Evolutionary conservation across 2,113 vertebrate species (phyloP).

Genomic region (Pseudopipra pipra): DNA sequence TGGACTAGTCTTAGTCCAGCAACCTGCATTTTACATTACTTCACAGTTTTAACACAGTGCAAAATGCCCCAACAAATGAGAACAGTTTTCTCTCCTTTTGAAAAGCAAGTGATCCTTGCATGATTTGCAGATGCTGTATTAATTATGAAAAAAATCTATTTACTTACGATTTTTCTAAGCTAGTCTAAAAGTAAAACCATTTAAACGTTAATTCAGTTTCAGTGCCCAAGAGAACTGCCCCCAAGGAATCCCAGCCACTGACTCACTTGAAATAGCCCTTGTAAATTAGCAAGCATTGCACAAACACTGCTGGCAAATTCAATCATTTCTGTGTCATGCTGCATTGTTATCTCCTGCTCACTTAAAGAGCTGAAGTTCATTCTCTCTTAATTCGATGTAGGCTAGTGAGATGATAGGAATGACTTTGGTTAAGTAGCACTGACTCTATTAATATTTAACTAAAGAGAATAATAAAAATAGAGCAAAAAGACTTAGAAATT

Average conservation of each 20-base stretch:
- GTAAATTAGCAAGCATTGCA: slow-evolving; percentile 53
- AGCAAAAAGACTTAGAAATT: slow-evolving; percentile 1
- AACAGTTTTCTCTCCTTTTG: background rate
- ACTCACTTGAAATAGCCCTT: slow-evolving; percentile 55
- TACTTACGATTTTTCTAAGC: slow-evolving; percentile 21
- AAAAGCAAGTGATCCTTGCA: slow-evolving; percentile 20
- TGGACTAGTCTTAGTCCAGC: background rate
- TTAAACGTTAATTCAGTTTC: slow-evolving; percentile 54
- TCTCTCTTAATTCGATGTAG: slow-evolving; percentile 19
- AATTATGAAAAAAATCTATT: slow-evolving; percentile 65
- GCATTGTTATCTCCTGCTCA: slow-evolving; percentile 47
- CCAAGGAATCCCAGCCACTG: slow-evolving; percentile 33
- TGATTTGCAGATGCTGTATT: slow-evolving; percentile 45
- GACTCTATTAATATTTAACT: slow-evolving; percentile 56
- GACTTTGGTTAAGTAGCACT: slow-evolving; percentile 17
- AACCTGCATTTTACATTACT: background rate
- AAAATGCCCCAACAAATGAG: background rate
- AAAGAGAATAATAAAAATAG: slow-evolving; percentile 26
- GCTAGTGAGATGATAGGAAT: background rate
- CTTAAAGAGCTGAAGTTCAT: slow-evolving; percentile 34
- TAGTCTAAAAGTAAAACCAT: slow-evolving; percentile 46
- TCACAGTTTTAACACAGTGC: background rate
- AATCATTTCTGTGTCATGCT: slow-evolving; percentile 43
- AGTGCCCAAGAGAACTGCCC: slow-evolving; percentile 12
- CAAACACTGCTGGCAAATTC: slow-evolving; percentile 59